Base-by-base conservation (phyloP, 2,113 vertebrate species). In the Myodes glareolus region DNA sequence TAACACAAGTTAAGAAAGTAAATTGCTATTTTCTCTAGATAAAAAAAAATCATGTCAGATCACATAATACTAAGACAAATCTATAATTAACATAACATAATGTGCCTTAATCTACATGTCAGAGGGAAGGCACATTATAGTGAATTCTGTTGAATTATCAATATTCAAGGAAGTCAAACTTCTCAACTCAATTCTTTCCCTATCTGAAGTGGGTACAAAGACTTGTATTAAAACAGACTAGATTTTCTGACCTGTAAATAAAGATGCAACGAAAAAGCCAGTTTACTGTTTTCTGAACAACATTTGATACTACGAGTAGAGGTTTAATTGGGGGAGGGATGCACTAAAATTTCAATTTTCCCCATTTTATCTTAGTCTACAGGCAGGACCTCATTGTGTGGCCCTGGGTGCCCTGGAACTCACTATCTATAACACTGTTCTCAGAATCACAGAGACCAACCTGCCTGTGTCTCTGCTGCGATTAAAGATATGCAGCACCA, bases 1-100 rank as follows among this genome's bases (percentile, higher is more conserved):
- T 75, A 92, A 89, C 0, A 19, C 29, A 97, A 96, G 88, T 80
- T 75, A 82, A 61, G 58, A 19, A 76, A 12, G 47, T n/a, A n/a
- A 47, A 39, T 33, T 58, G 72, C 19, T 42, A 50, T 27, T 70
- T 92, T 9, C 45, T 29, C 27, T 52, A 50, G 16, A 67, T 58
- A 61, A 70, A 90, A 90, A 70, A 82, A 72, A 45, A n/a, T 70
- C 19, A 87, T 11, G 11, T 39, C 72, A 23, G 68, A 58, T 4
- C 47, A 9, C 0, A 36, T 47, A 85, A 73, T 8, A 63, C 7
- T 13, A 7, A 95, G 70, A 58, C 36, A 80, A 91, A 82, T 13
- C 80, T 91, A 96, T 39, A 93, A 87, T 70, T 25, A 75, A 61
- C 33, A 58, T 19, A 75, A 61, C 33, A 73, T 14, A 45, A 39